Evolutionary conservation across 2,797 vertebrate genomes (phyloP).

Genomic region (Gouania willdenowi): DNA sequence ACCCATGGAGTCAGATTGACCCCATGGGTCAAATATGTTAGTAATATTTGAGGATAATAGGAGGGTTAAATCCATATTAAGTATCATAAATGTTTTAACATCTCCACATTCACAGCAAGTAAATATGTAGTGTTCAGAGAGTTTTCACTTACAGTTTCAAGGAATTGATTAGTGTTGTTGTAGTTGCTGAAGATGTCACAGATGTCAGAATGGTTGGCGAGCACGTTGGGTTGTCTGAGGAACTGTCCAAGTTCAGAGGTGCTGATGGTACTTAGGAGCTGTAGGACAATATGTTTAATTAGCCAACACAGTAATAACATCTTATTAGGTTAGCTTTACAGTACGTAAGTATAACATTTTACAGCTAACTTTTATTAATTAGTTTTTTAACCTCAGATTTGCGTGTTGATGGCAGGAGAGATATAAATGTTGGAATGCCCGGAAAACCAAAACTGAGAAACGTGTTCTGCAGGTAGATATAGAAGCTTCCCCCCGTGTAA

Average conservation of each 20-base stretch:
- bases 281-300: neutral
- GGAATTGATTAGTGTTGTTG: conserved; percentile 46
- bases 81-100: too few species aligned
- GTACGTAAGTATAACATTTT: too few species aligned
- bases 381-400: conserved; percentile 35
- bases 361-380: too few species aligned
- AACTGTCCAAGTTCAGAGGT: conserved; percentile 46
- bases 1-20: too few species aligned
- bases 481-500: conserved; percentile 54
- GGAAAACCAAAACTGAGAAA: conserved; percentile 62
- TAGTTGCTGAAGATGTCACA: conserved; percentile 55
- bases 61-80: too few species aligned
- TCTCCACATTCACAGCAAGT: too few species aligned
- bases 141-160: conserved; percentile 56
- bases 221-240: conserved; percentile 36
- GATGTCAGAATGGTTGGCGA: conserved; percentile 28
- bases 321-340: neutral
- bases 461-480: conserved; percentile 38
- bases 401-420: conserved; percentile 45
- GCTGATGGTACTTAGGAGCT: conserved; percentile 57
- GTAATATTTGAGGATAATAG: too few species aligned
- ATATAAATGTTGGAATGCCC: conserved; percentile 34
- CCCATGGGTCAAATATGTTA: too few species aligned
- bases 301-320: too few species aligned
- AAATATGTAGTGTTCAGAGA: too few species aligned